Evolutionary conservation across 2,888 invertebrate genomes (phyloP), one percentile per base, ranked within the genome.

Genomic region (Noctua janthe): DNA sequence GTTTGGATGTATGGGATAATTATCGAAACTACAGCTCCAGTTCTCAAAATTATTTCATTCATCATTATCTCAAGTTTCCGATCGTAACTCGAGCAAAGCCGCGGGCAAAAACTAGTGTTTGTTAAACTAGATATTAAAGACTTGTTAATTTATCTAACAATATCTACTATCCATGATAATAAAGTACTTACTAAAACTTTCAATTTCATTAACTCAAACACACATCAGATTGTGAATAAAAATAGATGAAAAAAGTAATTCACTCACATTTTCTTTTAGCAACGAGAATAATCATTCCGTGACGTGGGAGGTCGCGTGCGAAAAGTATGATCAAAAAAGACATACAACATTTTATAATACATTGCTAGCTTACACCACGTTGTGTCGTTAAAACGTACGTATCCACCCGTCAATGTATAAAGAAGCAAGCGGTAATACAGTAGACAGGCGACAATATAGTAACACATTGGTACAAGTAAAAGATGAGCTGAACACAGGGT

Each of bases 401-500:
- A 72, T 23, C 49, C 3, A 87, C 47, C 11, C 74, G 75, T 83
- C 91, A 89, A 90, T 92, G 91, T 81, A 90, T 74, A 35, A 0
- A 15, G 54, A 64, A 43, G 0, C 1, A 51, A 79, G 62, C 76
- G 74, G 78, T 74, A 69, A 0, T 7, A n/a, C 51, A 23, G 64
- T 64, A 74, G 70, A 15, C n/a, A 15, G 1, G 43, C 0, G 54
- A 23, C 17, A 13, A 17, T 47, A n/a, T 77, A 17, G 29, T 11
- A 71, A 78, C 73, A 72, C 49, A 73, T 76, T 88, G 74, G 85
- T 89, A 86, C 74, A 29, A 74, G 83, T 54, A 83, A 77, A 86
- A 89, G 92, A 94, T 93, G 90, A 88, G 90, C 91, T 92, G 92
- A 95, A 92, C 91, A 94, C 90, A 94, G 96, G 96, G 95, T 92